Base-by-base conservation (phyloP, 2,888 invertebrate genomes). In the Pyrocoelia pectoralis region DNA sequence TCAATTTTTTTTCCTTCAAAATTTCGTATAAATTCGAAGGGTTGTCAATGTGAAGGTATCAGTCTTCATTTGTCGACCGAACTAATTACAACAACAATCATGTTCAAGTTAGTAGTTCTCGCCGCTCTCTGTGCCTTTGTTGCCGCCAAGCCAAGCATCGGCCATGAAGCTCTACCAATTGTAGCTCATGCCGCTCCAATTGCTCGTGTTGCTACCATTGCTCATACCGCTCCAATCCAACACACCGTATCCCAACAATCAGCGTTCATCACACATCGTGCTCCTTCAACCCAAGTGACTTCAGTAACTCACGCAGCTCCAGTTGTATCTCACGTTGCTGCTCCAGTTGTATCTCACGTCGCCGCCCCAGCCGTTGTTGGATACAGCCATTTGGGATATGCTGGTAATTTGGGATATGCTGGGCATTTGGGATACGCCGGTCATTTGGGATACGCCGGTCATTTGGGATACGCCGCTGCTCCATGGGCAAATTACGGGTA, bases 91-190 rank as follows among this genome's bases (percentile, higher is more conserved):
- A 43, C 9, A 15, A 8, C 14, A 24, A 75, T 74, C 65, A 77
- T 77, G 77, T 76, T 74, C 71, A 76, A 76, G 70, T 74, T 77
- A 73, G 76, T 76, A 74, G 76, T 77, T 72, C 76, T 88, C 80
- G 85, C 85, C 80, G 86, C 86, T 82, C 81, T 88, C 69, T 81
- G 84, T 76, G 84, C 87, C 69, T 81, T 85, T 28, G 59, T 12
- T 29, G 59, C 59, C 5, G 59, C 59, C 15, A 38, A 41, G 12
- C 58, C 58, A 3, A 14, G 55, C 43, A 17, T n/a, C 24, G 43
- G 49, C 18, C 64, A 64, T 13, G 59, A 55, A 2, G 48, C 49
- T 41, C 41, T 28, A 12, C 3, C 17, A 18, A 56, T 53, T 13
- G 41, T 40, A 10, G 55, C 52, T 15, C 24, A 19, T 14, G 13